Base-by-base conservation (phyloP, 2,797 vertebrate species). In the Ctenopoma multispine region DNA sequence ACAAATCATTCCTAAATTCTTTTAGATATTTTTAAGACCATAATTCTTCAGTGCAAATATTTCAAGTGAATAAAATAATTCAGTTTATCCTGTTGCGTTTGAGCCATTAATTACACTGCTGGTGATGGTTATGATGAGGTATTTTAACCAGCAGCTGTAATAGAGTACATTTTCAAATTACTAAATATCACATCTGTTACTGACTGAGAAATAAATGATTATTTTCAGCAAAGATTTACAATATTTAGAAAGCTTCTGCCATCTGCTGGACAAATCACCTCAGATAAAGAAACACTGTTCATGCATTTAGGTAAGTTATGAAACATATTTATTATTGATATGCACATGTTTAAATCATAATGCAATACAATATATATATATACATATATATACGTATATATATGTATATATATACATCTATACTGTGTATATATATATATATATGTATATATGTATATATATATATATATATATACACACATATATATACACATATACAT, bases 191-290 rank as follows among this genome's bases (percentile, higher is more conserved):
- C 14, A 41, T 41, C 40, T 29, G 8, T 23, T 18, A 43, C 12
- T 4, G 24, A 18, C 23, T n/a, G 3, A 9, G 13, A 21, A 49
- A 31, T 20, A 38, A 6, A 59, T 4, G 38, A 15, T 2, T n/a
- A 7, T 15, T 21, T 1, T 17, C 1, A 15, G 3, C 14, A 2
- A n/a, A n/a, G 3, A 20, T 38, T n/a, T 23, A 4, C 0, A 34
- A 11, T 46, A 5, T 46, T 4, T 18, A 7, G 12, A 14, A 10
- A 31, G 2, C 17, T 56, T 40, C 9, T 67, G 69, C 57, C 70
- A 50, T 4, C 66, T 74, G 34, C 36, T 70, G 74, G 74, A 58
- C 6, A 38, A 58, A 53, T 29, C 14, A 17, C 17, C 34, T 49
- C 4, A 49, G 12, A 5, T 2, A 7, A 36, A 36, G 34, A 2